Conservation (phyloP, 2,797 vertebrate species). For the Margarornis squamiger region DNA sequence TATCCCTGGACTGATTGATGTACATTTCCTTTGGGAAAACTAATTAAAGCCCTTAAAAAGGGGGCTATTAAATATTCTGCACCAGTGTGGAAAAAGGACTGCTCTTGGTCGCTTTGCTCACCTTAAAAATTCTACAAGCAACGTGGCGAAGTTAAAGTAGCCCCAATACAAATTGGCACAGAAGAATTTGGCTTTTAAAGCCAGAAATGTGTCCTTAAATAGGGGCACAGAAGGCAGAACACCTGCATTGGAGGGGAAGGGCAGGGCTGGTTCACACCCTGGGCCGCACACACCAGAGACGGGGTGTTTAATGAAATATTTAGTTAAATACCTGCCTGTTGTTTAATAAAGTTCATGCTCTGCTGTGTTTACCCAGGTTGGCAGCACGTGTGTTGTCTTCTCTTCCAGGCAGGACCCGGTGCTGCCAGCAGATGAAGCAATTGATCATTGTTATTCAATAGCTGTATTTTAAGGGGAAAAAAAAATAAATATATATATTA, state of each 20-base stretch:
- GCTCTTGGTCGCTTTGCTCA: background rate
- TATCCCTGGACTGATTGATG: background rate
- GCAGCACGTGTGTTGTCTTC: fast-evolving
- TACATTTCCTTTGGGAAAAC: background rate
- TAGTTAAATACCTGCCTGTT: background rate
- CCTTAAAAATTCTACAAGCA: background rate
- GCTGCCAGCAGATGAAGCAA: background rate
- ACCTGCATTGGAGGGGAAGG: background rate
- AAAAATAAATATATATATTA: fast-evolving
- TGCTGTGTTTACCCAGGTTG: background rate
- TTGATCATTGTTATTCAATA: fast-evolving
- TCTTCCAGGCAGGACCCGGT: fast-evolving
- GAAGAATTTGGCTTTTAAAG: background rate
- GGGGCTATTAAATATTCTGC: background rate
- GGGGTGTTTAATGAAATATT: background rate
- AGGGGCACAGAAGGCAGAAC: background rate
- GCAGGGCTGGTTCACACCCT: fast-evolving
- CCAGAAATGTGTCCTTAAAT: background rate
- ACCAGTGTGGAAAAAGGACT: background rate
- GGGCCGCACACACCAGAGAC: fast-evolving
- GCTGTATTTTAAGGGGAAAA: background rate
- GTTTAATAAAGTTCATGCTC: background rate
- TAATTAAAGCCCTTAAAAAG: background rate
- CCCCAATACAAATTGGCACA: background rate
- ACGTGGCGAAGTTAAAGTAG: background rate